Evolutionary conservation across 2,888 invertebrate genomes (phyloP).

Genomic region (Lapara coniferarum): DNA sequence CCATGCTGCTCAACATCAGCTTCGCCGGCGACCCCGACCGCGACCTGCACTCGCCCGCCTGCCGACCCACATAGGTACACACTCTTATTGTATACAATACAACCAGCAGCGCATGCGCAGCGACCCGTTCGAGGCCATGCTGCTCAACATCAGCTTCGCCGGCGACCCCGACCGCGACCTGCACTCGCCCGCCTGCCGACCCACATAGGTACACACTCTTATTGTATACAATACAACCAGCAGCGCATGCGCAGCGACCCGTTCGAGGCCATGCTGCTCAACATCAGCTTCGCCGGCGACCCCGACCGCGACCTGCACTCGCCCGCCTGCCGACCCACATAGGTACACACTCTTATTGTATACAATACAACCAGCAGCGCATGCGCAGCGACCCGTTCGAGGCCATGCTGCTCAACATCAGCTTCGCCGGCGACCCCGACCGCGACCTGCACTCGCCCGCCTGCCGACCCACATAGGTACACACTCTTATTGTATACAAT

Average conservation of each 20-base stretch:
- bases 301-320: conserved; percentile 73
- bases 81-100: background rate
- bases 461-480: conserved; percentile 84
- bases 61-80: conserved; percentile 82
- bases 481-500: background rate
- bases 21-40: conserved; percentile 72
- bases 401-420: conserved; percentile 91
- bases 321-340: conserved; percentile 85
- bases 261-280: conserved; percentile 93
- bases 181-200: conserved; percentile 83
- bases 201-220: conserved; percentile 71
- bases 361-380: conserved; percentile 89
- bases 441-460: conserved; percentile 76
- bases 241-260: conserved; percentile 97
- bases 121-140: conserved; percentile 96
- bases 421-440: conserved; percentile 75
- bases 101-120: conserved; percentile 97
- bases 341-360: conserved; percentile 42
- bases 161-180: conserved; percentile 65
- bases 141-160: conserved; percentile 88
- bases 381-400: conserved; percentile 98
- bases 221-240: conserved; percentile 86
- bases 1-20: conserved; percentile 91
- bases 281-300: conserved; percentile 85
- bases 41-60: conserved; percentile 79